A percentile compares a stretch with the other conserved stretches of the same genome.
These are phyloP conservation scores for Nothoprocta pentlandii DNA, from an alignment of 2,113 vertebrate species.

Conservation along the genomic window DNA sequence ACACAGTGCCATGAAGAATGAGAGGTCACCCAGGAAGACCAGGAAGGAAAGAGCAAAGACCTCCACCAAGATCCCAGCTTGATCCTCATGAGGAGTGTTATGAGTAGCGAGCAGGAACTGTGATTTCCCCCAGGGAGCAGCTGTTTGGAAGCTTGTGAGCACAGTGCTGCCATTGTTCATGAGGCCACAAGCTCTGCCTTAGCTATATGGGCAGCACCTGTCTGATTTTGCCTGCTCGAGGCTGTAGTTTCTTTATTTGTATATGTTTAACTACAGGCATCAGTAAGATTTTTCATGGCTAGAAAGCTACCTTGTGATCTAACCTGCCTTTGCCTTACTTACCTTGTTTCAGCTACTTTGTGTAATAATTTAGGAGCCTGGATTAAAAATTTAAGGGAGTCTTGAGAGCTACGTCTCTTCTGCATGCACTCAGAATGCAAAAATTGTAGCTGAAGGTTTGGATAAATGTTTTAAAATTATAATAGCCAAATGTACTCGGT, in stretches of 20 bases:
- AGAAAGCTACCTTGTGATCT: not conserved
- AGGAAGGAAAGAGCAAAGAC: not conserved
- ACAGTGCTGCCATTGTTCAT: not conserved
- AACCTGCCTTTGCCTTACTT: not conserved
- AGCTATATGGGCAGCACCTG: not conserved
- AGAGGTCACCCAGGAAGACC: not conserved
- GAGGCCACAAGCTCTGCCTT: not conserved
- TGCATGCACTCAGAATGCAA: conserved; percentile 44
- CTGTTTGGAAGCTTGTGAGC: not conserved
- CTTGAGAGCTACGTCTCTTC: conserved; percentile 34
- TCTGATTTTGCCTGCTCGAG: not conserved
- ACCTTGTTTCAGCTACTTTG: conserved; percentile 18
- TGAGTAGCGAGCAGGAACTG: not conserved
- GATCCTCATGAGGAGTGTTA: not conserved
- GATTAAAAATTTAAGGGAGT: conserved; percentile 50
- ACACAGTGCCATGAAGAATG: not conserved
- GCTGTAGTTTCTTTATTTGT: not conserved
- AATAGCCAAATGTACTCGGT: conserved; percentile 48
- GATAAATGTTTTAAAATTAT: conserved; percentile 47
- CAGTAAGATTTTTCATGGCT: not conserved
- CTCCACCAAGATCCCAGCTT: not conserved
- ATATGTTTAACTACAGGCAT: not conserved
- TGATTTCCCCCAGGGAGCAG: not conserved
- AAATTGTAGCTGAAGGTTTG: conserved; percentile 55
- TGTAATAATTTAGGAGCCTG: not conserved